phyloP scores from a whole-genome alignment of 2,888 invertebrate species.

The Sesia bembeciformis region DNA sequence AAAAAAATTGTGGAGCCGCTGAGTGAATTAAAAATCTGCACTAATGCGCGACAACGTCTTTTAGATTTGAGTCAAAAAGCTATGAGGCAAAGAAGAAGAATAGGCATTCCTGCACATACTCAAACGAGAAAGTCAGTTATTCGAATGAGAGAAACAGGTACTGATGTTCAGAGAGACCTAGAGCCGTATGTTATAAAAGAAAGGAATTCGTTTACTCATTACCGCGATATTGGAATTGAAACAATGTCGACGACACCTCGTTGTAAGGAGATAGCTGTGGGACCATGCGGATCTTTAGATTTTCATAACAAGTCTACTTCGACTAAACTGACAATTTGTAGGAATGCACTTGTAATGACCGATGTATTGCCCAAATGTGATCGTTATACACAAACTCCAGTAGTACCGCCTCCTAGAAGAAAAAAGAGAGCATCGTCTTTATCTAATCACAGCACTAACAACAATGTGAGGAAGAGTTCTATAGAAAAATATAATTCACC shows the following conservation, averaged over 20 bases:
- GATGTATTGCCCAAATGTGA: constrained; percentile 33
- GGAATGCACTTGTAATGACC: constrained; percentile 58
- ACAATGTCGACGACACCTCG: constrained; percentile 59
- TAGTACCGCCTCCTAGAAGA: constrained; percentile 44
- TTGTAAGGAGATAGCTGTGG: constrained; percentile 60
- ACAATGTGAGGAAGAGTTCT: constrained; percentile 16
- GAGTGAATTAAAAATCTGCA: constrained; percentile 73
- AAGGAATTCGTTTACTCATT: constrained; percentile 28
- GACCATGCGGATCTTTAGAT: constrained; percentile 43
- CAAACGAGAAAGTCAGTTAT: constrained; percentile 70
- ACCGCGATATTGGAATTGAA: constrained; percentile 51
- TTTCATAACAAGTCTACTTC: constrained; percentile 39
- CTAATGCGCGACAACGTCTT: constrained; percentile 73
- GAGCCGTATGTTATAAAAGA: constrained; percentile 45
- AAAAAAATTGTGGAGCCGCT: constrained; percentile 57
- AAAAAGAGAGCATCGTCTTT: constrained; percentile 29
- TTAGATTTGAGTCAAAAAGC: constrained; percentile 76
- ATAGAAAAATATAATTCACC: constrained; percentile 40
- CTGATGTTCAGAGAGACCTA: constrained; percentile 71
- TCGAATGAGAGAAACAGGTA: constrained; percentile 73
- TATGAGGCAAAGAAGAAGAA: constrained; percentile 62
- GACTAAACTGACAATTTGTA: constrained; percentile 34
- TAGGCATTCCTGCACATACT: constrained; percentile 70
- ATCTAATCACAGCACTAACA: constrained; percentile 25
- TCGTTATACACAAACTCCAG: constrained; percentile 45